phyloP scores from a whole-genome alignment of 2,888 invertebrate species.

The Julus scanicus region DNA sequence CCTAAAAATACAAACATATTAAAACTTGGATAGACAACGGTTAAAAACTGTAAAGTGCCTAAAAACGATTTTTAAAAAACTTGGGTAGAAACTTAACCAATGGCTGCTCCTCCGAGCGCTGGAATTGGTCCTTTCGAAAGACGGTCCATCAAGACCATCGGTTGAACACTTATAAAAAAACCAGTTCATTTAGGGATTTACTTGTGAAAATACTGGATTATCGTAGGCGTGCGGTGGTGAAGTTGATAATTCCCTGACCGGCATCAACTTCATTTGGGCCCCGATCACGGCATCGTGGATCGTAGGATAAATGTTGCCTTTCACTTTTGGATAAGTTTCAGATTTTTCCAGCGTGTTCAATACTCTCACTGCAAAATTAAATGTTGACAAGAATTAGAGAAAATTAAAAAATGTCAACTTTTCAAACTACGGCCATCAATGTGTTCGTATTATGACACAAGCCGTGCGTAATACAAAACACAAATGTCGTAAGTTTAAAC shows the following conservation, averaged over 20 bases:
- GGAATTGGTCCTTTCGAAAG: neutral
- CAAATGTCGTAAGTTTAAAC: too few species aligned
- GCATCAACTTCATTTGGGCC: constrained; percentile 46
- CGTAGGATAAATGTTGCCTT: constrained; percentile 46
- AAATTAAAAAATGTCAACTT: neutral
- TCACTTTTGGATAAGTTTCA: constrained; percentile 31
- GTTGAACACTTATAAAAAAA: neutral
- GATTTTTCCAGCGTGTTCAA: constrained; percentile 50
- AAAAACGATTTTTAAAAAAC: neutral
- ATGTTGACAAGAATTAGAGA: neutral
- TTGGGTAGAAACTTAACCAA: neutral
- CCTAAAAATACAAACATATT: neutral
- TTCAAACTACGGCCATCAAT: too few species aligned
- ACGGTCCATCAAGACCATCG: neutral
- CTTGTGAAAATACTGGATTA: constrained; percentile 46
- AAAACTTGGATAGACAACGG: neutral
- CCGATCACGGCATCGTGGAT: constrained; percentile 54
- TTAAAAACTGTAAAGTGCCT: neutral
- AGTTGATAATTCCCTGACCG: neutral
- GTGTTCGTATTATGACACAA: too few species aligned
- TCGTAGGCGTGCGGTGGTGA: constrained; percentile 48
- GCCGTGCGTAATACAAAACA: too few species aligned
- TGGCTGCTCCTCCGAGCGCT: neutral
- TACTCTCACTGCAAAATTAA: constrained; percentile 43
- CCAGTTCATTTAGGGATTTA: neutral